Evolutionary conservation across 2,113 vertebrate genomes (phyloP).

Genomic region (Struthidea cinerea): DNA sequence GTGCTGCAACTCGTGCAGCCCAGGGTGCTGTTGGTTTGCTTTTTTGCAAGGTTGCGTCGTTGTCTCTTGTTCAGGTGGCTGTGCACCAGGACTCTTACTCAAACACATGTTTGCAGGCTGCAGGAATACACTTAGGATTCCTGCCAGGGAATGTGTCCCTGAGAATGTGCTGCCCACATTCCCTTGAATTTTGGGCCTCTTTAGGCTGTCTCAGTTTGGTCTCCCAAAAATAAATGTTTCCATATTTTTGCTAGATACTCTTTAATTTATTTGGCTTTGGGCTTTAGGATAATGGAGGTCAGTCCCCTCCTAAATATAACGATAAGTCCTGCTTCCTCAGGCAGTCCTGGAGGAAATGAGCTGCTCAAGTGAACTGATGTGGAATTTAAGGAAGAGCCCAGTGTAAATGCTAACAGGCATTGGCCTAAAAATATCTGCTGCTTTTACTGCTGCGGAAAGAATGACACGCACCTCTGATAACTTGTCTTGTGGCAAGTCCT

Average conservation of each 20-base stretch:
- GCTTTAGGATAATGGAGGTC: background rate
- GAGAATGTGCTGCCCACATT: background rate
- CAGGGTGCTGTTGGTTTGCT: background rate
- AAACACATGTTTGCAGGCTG: background rate
- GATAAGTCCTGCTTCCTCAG: background rate
- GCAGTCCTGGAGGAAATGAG: background rate
- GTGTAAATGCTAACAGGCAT: background rate
- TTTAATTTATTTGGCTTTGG: background rate
- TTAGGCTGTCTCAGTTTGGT: background rate
- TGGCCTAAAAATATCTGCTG: background rate
- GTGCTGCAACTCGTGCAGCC: background rate
- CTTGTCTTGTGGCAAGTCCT: background rate
- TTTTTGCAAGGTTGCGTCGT: rapidly evolving
- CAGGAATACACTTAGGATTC: background rate
- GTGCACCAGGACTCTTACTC: background rate
- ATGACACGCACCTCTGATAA: background rate
- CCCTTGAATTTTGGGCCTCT: background rate
- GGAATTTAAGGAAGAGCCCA: background rate
- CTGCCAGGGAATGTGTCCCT: background rate
- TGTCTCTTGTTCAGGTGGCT: background rate
- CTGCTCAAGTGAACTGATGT: background rate
- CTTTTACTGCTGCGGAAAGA: background rate
- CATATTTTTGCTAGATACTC: background rate
- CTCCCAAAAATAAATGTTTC: background rate
- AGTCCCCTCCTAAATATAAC: background rate